Percentiles rank a stretch among this genome's conserved stretches.
Conservation (phyloP, 2,797 vertebrate species). For the Lateolabrax maculatus region DNA sequence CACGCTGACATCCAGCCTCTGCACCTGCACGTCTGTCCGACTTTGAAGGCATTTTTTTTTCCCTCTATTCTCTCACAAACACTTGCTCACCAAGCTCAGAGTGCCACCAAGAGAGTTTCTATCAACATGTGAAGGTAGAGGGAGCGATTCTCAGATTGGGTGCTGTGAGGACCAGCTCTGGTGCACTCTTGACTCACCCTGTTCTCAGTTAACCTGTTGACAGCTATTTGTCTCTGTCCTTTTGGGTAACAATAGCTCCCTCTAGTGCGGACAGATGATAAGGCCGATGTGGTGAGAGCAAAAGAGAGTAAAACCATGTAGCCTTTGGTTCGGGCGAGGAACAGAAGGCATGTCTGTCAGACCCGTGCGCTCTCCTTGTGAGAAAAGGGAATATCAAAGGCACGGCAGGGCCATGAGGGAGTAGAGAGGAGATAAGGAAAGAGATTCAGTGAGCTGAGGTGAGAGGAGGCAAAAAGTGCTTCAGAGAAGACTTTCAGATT, state of each 20-base stretch:
- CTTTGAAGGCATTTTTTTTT: background rate
- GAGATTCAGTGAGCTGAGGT: slow-evolving; percentile 62
- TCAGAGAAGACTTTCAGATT: slow-evolving; percentile 57
- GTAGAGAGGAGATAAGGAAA: slow-evolving; percentile 44
- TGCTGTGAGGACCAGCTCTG: slow-evolving; percentile 20
- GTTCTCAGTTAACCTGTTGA: slow-evolving; percentile 14
- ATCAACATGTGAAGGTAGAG: slow-evolving; percentile 19
- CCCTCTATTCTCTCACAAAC: slow-evolving; percentile 2
- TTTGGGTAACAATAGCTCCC: slow-evolving; percentile 63
- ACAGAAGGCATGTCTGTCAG: slow-evolving; percentile 49
- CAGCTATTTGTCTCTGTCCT: slow-evolving; percentile 6
- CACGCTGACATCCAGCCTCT: background rate
- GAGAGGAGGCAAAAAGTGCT: slow-evolving; percentile 50
- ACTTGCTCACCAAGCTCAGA: background rate
- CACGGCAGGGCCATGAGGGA: slow-evolving; percentile 45
- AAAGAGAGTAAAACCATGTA: slow-evolving; percentile 25
- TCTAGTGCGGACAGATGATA: slow-evolving; percentile 62
- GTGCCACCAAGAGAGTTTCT: slow-evolving; percentile 1
- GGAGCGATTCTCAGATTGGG: slow-evolving; percentile 19
- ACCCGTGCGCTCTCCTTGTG: slow-evolving; percentile 43
- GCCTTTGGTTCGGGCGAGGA: slow-evolving; percentile 16
- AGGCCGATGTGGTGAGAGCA: background rate
- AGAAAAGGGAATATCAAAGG: slow-evolving; percentile 63
- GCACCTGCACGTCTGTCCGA: background rate
- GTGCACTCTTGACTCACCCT: slow-evolving; percentile 37